Evolutionary conservation across 2,888 invertebrate genomes (phyloP).

Genomic region (Andrena marginata): DNA sequence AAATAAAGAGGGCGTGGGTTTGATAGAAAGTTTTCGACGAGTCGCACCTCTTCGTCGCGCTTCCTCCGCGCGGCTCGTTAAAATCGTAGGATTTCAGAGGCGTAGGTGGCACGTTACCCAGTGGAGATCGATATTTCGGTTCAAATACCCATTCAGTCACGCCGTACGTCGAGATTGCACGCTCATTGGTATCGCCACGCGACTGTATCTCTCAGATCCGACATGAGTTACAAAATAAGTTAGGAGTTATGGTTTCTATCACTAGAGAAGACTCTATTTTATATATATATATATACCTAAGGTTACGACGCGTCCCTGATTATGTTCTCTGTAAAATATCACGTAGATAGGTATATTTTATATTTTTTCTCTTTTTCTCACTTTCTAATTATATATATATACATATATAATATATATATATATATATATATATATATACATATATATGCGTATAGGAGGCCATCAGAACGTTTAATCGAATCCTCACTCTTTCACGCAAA

Average conservation of each 20-base stretch:
- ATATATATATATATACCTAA: constrained; percentile 61
- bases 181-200: constrained; percentile 51
- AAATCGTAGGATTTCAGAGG: background rate
- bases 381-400: constrained; percentile 48
- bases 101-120: background rate
- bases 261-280: constrained; percentile 68
- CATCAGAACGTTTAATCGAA: constrained; percentile 48
- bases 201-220: constrained; percentile 55
- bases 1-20: background rate
- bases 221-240: constrained; percentile 69
- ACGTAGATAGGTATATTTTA: constrained; percentile 76
- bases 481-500: constrained; percentile 12
- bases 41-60: background rate
- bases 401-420: constrained; percentile 25
- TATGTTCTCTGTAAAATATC: constrained; percentile 82
- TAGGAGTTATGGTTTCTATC: constrained; percentile 61
- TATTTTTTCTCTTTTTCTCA: constrained; percentile 57
- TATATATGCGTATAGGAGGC: constrained; percentile 59
- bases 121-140: constrained; percentile 18
- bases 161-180: constrained; percentile 71
- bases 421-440: constrained; percentile 42
- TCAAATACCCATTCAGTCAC: constrained; percentile 23
- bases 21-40: background rate
- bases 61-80: constrained; percentile 13
- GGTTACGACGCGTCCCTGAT: constrained; percentile 81